Conservation (phyloP, 1,140 invertebrate genomes). For the Drosophila ercepeae region DNA sequence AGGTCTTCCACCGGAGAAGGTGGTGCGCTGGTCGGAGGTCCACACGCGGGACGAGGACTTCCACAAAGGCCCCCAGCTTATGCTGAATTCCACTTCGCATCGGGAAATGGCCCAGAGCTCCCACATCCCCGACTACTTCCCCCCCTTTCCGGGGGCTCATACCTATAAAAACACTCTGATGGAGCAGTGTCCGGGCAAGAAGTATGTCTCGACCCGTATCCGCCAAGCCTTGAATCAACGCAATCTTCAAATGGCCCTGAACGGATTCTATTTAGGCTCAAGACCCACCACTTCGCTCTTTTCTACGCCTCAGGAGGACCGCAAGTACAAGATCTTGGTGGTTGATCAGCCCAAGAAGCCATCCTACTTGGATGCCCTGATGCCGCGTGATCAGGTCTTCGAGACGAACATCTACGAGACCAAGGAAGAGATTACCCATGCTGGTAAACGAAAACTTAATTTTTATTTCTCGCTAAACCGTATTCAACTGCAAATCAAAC, state of each 20-base stretch:
- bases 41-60: constrained; percentile 19
- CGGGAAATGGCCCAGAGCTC: not conserved
- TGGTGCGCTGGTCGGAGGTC: not conserved
- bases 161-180: constrained; percentile 34
- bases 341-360: not conserved
- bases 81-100: not conserved
- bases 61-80: not conserved
- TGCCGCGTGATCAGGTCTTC: constrained; percentile 33
- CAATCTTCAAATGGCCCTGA: constrained; percentile 13
- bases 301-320: not conserved
- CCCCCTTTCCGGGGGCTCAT: constrained; percentile 43
- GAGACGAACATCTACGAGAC: constrained; percentile 35
- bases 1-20: not conserved
- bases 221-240: constrained; percentile 1
- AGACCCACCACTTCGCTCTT: constrained; percentile 17
- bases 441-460: constrained; percentile 7
- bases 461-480: not conserved
- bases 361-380: constrained; percentile 34
- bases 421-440: constrained; percentile 11
- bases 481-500: not conserved
- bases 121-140: constrained; percentile 46
- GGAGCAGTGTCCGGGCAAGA: not conserved
- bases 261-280: constrained; percentile 17
- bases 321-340: not conserved
- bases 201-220: constrained; percentile 4